Evolutionary conservation across 2,888 invertebrate species (phyloP).

Genomic region (Cryptus viduatorius): DNA sequence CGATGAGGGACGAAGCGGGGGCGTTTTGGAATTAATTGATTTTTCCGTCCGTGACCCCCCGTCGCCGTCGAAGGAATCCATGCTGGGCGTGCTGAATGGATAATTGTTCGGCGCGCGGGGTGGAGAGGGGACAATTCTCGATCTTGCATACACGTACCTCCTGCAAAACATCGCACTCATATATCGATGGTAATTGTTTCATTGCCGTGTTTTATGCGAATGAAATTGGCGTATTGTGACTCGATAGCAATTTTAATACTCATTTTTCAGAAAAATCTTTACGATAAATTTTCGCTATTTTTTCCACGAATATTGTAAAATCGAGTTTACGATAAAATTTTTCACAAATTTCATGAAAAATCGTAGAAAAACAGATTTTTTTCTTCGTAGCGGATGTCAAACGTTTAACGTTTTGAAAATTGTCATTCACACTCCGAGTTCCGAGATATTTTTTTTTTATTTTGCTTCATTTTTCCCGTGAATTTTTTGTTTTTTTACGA

Average conservation of each 20-base stretch:
- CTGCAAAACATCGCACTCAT: background rate
- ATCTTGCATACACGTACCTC: constrained; percentile 9
- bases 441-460: too few relatives aligned
- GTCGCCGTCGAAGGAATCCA: constrained; percentile 42
- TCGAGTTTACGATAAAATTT: too few relatives aligned
- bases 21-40: constrained; percentile 82
- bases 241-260: background rate
- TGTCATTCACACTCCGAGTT: too few relatives aligned
- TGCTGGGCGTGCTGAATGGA: constrained; percentile 56
- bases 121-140: constrained; percentile 24
- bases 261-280: background rate
- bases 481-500: too few relatives aligned
- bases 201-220: background rate
- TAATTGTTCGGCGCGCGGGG: constrained; percentile 49
- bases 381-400: too few relatives aligned
- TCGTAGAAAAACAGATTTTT: too few relatives aligned
- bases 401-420: too few relatives aligned
- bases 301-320: too few relatives aligned
- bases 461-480: too few relatives aligned
- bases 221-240: background rate
- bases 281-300: too few relatives aligned
- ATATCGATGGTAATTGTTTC: constrained; percentile 1
- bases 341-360: too few relatives aligned
- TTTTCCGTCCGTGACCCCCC: constrained; percentile 70
- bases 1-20: constrained; percentile 74